phyloP scores from a whole-genome alignment of 53 echinoderm and acorn worm genomes.

The Paelopatides confundens region DNA sequence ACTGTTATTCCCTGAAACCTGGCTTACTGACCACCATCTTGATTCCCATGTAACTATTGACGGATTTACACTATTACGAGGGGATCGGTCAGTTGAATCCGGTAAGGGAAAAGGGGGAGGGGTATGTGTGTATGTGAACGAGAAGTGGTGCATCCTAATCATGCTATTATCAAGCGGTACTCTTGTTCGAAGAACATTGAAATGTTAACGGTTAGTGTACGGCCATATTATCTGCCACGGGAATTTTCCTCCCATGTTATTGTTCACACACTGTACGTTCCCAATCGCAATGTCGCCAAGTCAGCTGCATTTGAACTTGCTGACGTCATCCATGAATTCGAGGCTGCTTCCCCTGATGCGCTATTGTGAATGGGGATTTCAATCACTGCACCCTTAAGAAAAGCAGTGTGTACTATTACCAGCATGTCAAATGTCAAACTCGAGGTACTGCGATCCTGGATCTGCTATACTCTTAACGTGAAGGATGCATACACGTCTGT shows the following conservation, averaged over 20 bases:
- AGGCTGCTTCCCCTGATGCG: no score
- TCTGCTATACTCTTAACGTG: background rate
- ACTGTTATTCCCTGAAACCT: background rate
- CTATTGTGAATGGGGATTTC: no score
- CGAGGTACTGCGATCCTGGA: no score
- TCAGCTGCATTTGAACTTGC: background rate
- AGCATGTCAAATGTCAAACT: no score
- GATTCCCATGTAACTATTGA: constrained; percentile 1
- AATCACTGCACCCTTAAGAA: no score
- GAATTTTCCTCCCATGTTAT: background rate
- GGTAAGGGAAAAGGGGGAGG: constrained; percentile 20
- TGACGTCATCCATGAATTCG: no score
- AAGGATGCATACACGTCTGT: background rate
- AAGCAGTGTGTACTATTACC: no score
- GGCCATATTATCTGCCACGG: background rate
- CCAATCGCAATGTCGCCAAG: background rate
- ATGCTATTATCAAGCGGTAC: background rate
- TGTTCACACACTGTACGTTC: background rate
- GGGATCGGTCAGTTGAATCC: constrained; percentile 32
- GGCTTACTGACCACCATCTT: constrained; percentile 15
- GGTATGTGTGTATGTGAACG: constrained; percentile 32
- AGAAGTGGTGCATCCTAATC: constrained; percentile 43
- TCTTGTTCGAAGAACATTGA: constrained; percentile 1
- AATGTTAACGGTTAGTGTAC: background rate
- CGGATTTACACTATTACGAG: constrained; percentile 40